Percentiles rank a stretch among this genome's conserved stretches.
Conservation (phyloP, 2,888 invertebrate species). For the Acanthosepion lycidas region DNA sequence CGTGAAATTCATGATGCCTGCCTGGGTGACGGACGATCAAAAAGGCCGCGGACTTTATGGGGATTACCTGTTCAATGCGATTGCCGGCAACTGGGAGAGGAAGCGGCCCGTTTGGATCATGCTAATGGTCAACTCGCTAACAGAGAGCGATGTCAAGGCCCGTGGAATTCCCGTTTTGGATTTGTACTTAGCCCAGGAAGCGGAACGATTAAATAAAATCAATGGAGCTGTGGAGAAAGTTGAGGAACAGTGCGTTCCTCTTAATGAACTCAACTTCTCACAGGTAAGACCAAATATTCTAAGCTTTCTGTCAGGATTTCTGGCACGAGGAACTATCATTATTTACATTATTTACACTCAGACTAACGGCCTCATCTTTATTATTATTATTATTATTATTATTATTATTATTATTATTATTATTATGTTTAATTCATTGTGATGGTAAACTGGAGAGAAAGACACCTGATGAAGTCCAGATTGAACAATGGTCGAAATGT, state of each 20-base stretch:
- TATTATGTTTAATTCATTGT: too few relatives aligned
- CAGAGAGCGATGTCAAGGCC: slow-evolving; percentile 75
- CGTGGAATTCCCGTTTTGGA: slow-evolving; percentile 77
- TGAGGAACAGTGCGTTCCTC: slow-evolving; percentile 78
- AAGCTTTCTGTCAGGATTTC: too few relatives aligned
- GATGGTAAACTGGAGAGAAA: too few relatives aligned
- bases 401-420: too few relatives aligned
- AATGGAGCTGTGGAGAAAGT: slow-evolving; percentile 77
- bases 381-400: too few relatives aligned
- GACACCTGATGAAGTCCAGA: too few relatives aligned
- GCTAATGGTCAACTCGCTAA: slow-evolving; percentile 78
- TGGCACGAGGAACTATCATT: too few relatives aligned
- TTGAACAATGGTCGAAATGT: too few relatives aligned
- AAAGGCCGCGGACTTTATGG: slow-evolving; percentile 74
- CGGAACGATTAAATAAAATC: slow-evolving; percentile 75
- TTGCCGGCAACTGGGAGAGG: slow-evolving; percentile 77
- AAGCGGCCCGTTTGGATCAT: slow-evolving; percentile 79
- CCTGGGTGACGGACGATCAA: slow-evolving; percentile 75
- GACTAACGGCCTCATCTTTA: too few relatives aligned
- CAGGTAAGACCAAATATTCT: slow-evolving; percentile 73
- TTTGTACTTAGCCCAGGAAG: slow-evolving; percentile 77
- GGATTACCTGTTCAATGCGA: slow-evolving; percentile 76
- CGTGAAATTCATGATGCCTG: slow-evolving; percentile 74
- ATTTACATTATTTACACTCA: too few relatives aligned
- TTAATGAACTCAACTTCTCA: slow-evolving; percentile 77